These are phyloP conservation scores for Albula goreensis DNA, from an alignment of 2,113 vertebrate species.

Conservation along the genomic window DNA sequence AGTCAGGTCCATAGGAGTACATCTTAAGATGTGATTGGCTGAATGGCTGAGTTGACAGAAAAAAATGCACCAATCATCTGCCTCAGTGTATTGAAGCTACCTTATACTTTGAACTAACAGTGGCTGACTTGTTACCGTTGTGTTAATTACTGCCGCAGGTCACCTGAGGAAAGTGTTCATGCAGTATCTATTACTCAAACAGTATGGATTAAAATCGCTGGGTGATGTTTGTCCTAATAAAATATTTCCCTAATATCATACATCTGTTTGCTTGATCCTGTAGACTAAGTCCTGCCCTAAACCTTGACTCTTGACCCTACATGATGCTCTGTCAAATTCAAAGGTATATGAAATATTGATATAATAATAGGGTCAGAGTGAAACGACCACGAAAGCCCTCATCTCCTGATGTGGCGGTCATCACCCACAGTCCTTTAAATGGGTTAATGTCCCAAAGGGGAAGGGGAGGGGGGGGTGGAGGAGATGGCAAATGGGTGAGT, in stretches of 20 bases:
- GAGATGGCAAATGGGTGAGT: not conserved
- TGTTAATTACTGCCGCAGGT: not conserved
- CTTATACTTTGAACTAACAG: not conserved
- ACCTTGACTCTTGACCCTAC: not conserved
- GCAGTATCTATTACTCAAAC: not conserved
- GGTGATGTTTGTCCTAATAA: not conserved
- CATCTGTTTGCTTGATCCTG: not conserved
- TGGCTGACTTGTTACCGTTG: not conserved
- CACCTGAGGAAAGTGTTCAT: not conserved
- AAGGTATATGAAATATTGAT: not conserved
- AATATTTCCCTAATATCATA: not conserved
- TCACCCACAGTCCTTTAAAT: not conserved
- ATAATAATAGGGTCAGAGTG: not conserved
- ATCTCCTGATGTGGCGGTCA: not conserved
- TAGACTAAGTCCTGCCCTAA: not conserved
- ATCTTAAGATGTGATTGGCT: not conserved
- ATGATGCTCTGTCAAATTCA: not conserved
- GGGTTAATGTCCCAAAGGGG: not conserved
- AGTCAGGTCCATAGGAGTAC: constrained; percentile 25
- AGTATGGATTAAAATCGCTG: not conserved
- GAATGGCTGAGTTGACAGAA: not conserved
- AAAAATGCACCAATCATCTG: not conserved
- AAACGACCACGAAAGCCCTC: not conserved
- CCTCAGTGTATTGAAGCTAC: not conserved
- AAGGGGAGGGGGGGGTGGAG: not conserved